Base-by-base conservation (phyloP, 2,113 vertebrate species). In the Lycaon pictus region DNA sequence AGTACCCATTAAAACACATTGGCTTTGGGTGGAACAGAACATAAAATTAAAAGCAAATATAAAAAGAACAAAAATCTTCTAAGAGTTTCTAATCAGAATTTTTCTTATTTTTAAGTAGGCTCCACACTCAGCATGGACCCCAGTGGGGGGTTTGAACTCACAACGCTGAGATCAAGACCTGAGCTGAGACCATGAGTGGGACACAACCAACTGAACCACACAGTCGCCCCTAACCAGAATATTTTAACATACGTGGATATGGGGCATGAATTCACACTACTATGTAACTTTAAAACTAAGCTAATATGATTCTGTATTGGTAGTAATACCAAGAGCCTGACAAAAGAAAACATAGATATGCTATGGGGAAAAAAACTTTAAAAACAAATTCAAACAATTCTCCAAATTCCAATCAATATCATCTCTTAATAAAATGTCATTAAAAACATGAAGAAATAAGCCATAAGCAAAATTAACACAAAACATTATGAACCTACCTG, bases 401-500 rank as follows among this genome's bases (percentile, higher is more conserved):
- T 92, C 43, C 15, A 37, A 60, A 20, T 86, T 93, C 4, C 19
- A 80, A 22, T 84, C 51, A 58, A 11, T 72, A 58, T 37, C 65
- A 56, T 20, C 35, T 51, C 51, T 71, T 37, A 90, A 48, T 53
- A 76, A 74, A 65, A 81, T 85, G 35, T 8, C 32, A 81, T 81
- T 60, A 76, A 93, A 79, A 86, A 69, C 11, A 53, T 69, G 51
- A 95, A 60, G 12, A 67, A 93, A 53, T 60, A 90, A 94, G 27
- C 37, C 51, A 43, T 55, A 87, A 90, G 13, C 22, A 58, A 86
- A 35, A 9, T 48, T 60, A 88, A 19, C 32, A 60, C 25, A 90
- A 92, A 63, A 72, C n/a, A 22, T 43, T 29, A 76, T 55, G 22
- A 88, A 67, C 20, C 16, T 53, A 81, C 4, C n/a, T 11, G 10